Evolutionary conservation across 2,888 invertebrate genomes (phyloP), one percentile per base, ranked within the genome.

Genomic region (Acanthosoma haemorrhoidale): DNA sequence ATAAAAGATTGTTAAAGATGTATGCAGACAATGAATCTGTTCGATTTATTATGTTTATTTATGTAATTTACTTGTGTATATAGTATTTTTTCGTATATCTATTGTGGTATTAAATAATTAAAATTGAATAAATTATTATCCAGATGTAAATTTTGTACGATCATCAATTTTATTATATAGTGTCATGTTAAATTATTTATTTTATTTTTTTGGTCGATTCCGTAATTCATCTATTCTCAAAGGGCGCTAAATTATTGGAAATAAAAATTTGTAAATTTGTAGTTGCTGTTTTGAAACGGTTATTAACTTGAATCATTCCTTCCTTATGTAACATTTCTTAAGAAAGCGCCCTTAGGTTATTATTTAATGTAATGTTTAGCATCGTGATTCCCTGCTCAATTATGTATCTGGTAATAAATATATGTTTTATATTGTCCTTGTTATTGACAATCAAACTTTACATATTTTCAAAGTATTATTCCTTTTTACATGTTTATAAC

Each of bases 51-150:
- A 38, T 61, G 61, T 68, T 68, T 18, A 58, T 58, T 32, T 68
- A 25, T 68, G 68, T 68, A 68, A 68, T 68, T 57, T 68, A 36
- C 57, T 68, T n/a, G 18, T 68, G 68, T 68, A 68, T 15, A 68
- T 68, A 68, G 68, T 58, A 21, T 34, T 61, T 32, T 68, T 61
- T 61, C 61, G 25, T 68, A n/a, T 61, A 58, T 41, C 68, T 34
- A 57, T 68, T 64, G 64, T n/a, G n/a, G n/a, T n/a, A 41, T 64
- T 64, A 39, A 41, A 39, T 29, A 21, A 39, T n/a, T n/a, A n/a
- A n/a, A n/a, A 21, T 64, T 64, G 11, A 64, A 41, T 39, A 36
- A 64, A 64, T 64, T 41, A 38, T 61, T 64, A 21, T 36, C 39
- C 41, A 64, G 15, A 39, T 64, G 64, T 64, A 64, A 64, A 64